phyloP scores from a whole-genome alignment of 30 jellyfish, hydroid and myxozoan species.

The Cassiopea xamachana region DNA sequence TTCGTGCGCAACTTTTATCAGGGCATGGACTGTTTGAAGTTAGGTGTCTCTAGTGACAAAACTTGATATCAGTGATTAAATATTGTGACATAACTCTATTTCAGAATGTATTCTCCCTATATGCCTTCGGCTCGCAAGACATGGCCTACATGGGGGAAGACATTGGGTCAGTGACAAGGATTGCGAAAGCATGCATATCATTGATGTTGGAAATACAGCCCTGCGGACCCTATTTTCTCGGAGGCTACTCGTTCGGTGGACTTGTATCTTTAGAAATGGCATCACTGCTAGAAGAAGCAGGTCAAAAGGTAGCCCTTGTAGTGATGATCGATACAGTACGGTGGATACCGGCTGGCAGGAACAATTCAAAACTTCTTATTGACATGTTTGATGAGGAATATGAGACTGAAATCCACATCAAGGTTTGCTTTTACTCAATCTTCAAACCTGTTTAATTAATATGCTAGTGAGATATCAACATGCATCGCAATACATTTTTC shows the following conservation, averaged over 20 bases:
- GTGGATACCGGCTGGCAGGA: constrained; percentile 74
- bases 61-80: too few relatives aligned
- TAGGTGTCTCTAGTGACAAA: too few relatives aligned
- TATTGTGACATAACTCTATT: background rate
- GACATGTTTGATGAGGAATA: constrained; percentile 45
- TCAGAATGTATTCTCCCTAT: constrained; percentile 58
- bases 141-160: constrained; percentile 73
- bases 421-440: constrained; percentile 16
- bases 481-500: too few relatives aligned
- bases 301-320: constrained; percentile 66
- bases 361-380: constrained; percentile 62
- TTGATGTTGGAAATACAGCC: constrained; percentile 47
- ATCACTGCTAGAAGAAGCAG: constrained; percentile 43
- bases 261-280: constrained; percentile 75
- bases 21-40: too few relatives aligned
- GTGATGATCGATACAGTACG: constrained; percentile 76
- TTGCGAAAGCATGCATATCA: constrained; percentile 62
- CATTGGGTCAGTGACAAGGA: constrained; percentile 40
- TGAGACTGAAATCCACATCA: constrained; percentile 43
- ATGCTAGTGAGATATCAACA: too few relatives aligned
- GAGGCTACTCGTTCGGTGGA: constrained; percentile 82
- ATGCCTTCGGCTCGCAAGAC: constrained; percentile 67
- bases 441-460: too few relatives aligned
- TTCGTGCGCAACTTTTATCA: too few relatives aligned
- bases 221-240: constrained; percentile 70